Evolutionary conservation across 2,113 vertebrate genomes (phyloP).

Genomic region (Tychaedon coryphoeus): DNA sequence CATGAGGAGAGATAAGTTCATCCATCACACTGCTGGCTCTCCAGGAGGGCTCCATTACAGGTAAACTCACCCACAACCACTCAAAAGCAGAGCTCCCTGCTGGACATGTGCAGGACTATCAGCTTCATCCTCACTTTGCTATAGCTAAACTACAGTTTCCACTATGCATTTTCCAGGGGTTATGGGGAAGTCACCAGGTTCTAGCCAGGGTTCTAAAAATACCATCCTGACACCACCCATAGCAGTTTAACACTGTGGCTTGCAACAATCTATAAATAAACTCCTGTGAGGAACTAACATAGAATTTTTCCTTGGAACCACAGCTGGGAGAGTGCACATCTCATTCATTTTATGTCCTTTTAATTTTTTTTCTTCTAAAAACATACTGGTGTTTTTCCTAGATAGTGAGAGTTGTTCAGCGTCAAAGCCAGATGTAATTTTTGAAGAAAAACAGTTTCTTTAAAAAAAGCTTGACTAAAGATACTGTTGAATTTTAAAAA

Average conservation of each 20-base stretch:
- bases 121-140: neutral
- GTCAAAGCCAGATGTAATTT: neutral
- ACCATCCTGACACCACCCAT: neutral
- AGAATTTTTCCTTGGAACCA: neutral
- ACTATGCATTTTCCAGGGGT: neutral
- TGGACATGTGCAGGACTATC: neutral
- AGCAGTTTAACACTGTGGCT: neutral
- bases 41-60: neutral
- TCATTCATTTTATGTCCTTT: neutral
- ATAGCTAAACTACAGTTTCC: neutral
- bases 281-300: neutral
- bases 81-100: accelerated
- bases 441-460: neutral
- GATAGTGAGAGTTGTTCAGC: neutral
- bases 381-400: neutral
- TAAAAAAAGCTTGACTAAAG: neutral
- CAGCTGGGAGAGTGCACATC: neutral
- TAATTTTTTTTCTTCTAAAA: neutral
- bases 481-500: neutral
- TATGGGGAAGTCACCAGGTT: neutral
- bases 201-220: neutral
- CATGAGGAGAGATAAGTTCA: neutral
- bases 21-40: neutral
- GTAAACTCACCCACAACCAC: neutral
- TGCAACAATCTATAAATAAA: neutral